Conservation (phyloP, 1,140 invertebrate species). For the Aphidius gifuensis region DNA sequence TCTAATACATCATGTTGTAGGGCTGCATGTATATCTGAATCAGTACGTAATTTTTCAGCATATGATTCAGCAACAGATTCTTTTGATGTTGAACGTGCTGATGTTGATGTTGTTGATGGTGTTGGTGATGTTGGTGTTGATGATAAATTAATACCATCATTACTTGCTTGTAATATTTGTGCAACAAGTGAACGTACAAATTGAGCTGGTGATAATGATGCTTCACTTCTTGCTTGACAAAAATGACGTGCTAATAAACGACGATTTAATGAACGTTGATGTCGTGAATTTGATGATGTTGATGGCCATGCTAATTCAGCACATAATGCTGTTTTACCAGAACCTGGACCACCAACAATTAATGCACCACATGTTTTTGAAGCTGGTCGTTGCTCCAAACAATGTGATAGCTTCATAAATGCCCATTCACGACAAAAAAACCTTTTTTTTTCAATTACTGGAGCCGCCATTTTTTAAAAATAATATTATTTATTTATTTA, state of each 20-base stretch:
- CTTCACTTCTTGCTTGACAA: slow-evolving; percentile 63
- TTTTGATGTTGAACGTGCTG: slow-evolving; percentile 36
- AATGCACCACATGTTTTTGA: slow-evolving; percentile 78
- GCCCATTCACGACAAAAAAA: slow-evolving; percentile 90
- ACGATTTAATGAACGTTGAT: slow-evolving; percentile 70
- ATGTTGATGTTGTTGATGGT: slow-evolving; percentile 30
- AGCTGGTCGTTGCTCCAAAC: slow-evolving; percentile 76
- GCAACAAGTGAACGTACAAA: slow-evolving; percentile 82
- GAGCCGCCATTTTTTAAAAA: slow-evolving; percentile 46
- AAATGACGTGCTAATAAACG: slow-evolving; percentile 80
- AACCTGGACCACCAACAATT: slow-evolving; percentile 83
- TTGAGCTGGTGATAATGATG: slow-evolving; percentile 69
- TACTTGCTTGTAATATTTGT: slow-evolving; percentile 59
- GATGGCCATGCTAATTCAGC: slow-evolving; percentile 77
- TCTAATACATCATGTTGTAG: slow-evolving; percentile 70
- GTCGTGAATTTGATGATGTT: slow-evolving; percentile 61
- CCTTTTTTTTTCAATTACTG: slow-evolving; percentile 61
- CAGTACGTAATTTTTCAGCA: slow-evolving; percentile 72
- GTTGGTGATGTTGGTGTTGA: slow-evolving; percentile 34
- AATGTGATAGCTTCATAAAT: slow-evolving; percentile 89
- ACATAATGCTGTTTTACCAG: slow-evolving; percentile 82
- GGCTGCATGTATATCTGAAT: slow-evolving; percentile 73
- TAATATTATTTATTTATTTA: neutral
- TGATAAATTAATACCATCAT: slow-evolving; percentile 43
- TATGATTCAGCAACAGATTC: slow-evolving; percentile 71